Base-by-base conservation (phyloP, 2,113 vertebrate genomes). In the Thermophis baileyi region DNA sequence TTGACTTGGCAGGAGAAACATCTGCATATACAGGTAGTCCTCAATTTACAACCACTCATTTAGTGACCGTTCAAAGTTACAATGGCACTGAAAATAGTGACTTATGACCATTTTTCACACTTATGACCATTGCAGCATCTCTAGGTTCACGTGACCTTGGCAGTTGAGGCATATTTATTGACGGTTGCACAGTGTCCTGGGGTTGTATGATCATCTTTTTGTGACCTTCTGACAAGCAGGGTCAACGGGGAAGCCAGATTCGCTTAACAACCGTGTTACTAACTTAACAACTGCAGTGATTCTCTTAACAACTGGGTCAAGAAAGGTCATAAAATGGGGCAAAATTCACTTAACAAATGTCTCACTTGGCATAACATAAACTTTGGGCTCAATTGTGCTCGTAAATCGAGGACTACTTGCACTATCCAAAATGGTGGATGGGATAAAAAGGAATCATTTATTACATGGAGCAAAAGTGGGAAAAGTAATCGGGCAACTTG, bases 1-100 rank as follows among this genome's bases (percentile, higher is more conserved):
- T 1, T 92, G 94, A 94, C 93, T 93, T 93, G 92, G 91, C 53
- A 2, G 54, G 85, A 93, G 91, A 0, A 2, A 92, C 93, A 95
- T 86, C 90, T 53, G 89, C 54, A 60, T 1, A 0, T 63, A 93
- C 30, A 69, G 30, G 30, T n/a, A 6, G 63, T 35, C 30, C 63
- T 69, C 14, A 5, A 35, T n/a, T 69, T 69, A 69, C 63, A 35
- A 18, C 16, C 14, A 4, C 18, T 69, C 5, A 16, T 69, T 60
- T 35, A 35, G 14, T 18, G 63, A 35, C 14, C n/a, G 0, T 69
- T 18, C 63, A 16, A 69, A 69, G 30, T 69, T n/a, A 69, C 63
- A n/a, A n/a, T 2, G 30, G 63, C 4, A 16, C 9, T 69, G 63
- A n/a, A n/a, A 69, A 69, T 16, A 69, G 30, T 69, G 27, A 63